These are phyloP conservation scores for Catostylus mosaicus DNA, from an alignment of 30 jellyfish, hydroid and myxozoan genomes.

Conservation along the genomic window DNA sequence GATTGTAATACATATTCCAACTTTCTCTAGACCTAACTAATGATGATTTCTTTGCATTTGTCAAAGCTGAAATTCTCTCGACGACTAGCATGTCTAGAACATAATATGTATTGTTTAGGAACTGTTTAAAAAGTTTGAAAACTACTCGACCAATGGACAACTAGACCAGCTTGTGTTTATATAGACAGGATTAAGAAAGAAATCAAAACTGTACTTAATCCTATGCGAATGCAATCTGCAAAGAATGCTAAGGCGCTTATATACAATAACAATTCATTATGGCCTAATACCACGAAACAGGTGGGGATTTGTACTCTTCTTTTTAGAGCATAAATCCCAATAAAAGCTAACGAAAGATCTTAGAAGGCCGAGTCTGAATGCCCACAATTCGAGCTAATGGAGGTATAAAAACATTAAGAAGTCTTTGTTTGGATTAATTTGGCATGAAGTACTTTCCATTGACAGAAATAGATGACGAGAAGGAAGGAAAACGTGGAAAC, in stretches of 20 bases:
- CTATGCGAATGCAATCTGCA: constrained; percentile 1
- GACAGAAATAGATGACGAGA: not conserved
- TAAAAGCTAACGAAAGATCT: constrained; percentile 13
- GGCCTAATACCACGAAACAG: constrained; percentile 23
- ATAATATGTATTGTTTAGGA: constrained; percentile 1
- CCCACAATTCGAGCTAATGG: not conserved
- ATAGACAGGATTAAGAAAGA: constrained; percentile 27
- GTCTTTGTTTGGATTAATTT: not conserved
- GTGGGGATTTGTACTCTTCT: constrained; percentile 32
- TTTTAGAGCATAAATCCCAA: not conserved
- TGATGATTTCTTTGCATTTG: not conserved
- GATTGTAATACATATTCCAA: no score
- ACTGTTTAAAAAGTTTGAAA: not conserved
- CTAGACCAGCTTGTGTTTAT: constrained; percentile 15
- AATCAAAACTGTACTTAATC: constrained; percentile 21
- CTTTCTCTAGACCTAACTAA: constrained; percentile 11
- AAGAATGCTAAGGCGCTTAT: constrained; percentile 31
- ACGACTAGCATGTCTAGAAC: not conserved
- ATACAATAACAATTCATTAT: constrained; percentile 23
- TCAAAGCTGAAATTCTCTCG: not conserved
- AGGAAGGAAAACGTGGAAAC: constrained; percentile 2
- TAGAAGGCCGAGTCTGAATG: constrained; percentile 1
- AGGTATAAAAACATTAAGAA: not conserved
- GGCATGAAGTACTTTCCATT: not conserved
- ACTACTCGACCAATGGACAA: not conserved